phyloP scores from a whole-genome alignment of 1,140 invertebrate species.

The Apis cerana region DNA sequence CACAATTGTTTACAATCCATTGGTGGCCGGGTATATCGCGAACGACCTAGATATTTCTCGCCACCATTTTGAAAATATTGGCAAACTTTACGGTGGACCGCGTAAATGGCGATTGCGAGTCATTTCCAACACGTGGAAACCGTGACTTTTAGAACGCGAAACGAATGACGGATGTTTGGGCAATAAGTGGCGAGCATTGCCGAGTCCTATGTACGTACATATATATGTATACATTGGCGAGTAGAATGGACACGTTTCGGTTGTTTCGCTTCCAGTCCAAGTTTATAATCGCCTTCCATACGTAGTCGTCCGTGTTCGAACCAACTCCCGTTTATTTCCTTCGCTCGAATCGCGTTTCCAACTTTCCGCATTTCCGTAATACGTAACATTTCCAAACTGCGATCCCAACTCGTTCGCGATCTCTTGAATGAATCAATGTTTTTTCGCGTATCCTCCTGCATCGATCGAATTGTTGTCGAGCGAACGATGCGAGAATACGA shows the following conservation, averaged over 20 bases:
- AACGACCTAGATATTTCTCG: neutral
- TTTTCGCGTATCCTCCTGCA: too few species aligned
- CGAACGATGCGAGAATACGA: too few species aligned
- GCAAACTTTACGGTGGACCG: conserved; percentile 1
- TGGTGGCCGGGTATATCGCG: too few species aligned
- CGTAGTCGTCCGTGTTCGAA: conserved; percentile 16
- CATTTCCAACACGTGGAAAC: too few species aligned
- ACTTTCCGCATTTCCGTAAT: conserved; percentile 7
- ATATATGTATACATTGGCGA: too few species aligned
- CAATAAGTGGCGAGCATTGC: conserved; percentile 27
- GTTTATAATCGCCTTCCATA: conserved; percentile 5
- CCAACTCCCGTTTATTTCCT: conserved; percentile 51
- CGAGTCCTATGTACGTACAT: neutral
- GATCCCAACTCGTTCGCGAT: neutral
- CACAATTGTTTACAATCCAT: conserved; percentile 21
- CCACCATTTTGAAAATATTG: neutral
- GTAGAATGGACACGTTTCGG: conserved; percentile 4
- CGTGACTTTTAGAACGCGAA: neutral
- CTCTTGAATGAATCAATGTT: too few species aligned
- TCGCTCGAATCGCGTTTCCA: conserved; percentile 13
- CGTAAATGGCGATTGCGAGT: neutral
- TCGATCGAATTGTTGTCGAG: too few species aligned
- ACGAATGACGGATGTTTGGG: conserved; percentile 18
- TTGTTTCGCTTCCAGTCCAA: neutral
- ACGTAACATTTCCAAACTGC: neutral